Conservation (phyloP, 2,888 invertebrate species). For the Heterodera filipjevi region DNA sequence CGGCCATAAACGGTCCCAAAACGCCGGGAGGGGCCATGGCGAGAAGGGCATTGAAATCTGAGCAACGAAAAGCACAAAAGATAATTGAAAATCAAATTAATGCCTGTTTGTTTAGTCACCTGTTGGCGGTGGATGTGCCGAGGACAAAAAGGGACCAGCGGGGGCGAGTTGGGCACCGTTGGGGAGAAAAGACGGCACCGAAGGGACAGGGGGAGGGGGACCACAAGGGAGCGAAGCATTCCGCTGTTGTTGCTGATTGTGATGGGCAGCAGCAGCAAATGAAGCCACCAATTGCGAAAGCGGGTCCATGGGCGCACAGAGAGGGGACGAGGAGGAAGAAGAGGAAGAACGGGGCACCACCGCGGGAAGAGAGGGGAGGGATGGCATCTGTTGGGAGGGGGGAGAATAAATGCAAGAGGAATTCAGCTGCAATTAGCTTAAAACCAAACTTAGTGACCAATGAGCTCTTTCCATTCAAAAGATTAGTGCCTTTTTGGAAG, state of each 20-base stretch:
- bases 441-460: neutral
- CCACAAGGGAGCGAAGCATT: neutral
- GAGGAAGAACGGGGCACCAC: neutral
- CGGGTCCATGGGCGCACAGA: neutral
- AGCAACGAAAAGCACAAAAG: neutral
- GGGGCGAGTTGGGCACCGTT: neutral
- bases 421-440: neutral
- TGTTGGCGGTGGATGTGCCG: neutral
- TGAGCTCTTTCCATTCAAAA: neutral
- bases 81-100: too few relatives aligned
- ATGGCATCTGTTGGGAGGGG: neutral
- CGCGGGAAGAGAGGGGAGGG: neutral
- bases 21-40: neutral
- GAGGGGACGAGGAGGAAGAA: neutral
- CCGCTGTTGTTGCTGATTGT: neutral
- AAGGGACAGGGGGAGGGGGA: neutral
- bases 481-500: neutral
- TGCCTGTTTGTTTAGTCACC: too few relatives aligned
- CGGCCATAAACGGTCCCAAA: neutral
- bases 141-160: neutral
- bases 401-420: neutral
- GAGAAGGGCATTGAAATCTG: neutral
- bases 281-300: neutral
- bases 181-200: neutral
- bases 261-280: constrained; percentile 1